These are phyloP conservation scores for Acanthosepion lycidas DNA, from an alignment of 2,888 invertebrate genomes.

Conservation along the genomic window DNA sequence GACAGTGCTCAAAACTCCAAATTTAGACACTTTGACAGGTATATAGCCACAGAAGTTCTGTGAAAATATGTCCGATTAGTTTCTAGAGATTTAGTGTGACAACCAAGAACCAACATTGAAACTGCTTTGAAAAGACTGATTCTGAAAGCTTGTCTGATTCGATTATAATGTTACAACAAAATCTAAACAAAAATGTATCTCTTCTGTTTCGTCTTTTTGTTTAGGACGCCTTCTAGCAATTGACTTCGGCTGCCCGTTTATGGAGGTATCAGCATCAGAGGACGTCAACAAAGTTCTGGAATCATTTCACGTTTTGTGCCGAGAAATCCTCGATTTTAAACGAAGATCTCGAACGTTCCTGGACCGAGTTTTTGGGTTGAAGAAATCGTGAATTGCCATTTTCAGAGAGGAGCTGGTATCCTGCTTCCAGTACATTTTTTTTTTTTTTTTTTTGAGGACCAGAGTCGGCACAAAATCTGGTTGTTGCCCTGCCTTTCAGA, in stretches of 20 bases:
- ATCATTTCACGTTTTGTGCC: conserved; percentile 67
- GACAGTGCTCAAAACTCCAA: too few relatives aligned
- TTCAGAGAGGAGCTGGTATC: not conserved
- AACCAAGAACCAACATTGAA: too few relatives aligned
- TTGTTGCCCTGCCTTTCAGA: not conserved
- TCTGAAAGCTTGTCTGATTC: too few relatives aligned
- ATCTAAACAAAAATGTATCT: not conserved
- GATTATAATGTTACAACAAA: too few relatives aligned
- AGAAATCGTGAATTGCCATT: conserved; percentile 43
- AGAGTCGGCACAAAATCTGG: conserved; percentile 7
- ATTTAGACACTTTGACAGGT: too few relatives aligned
- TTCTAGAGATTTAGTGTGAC: too few relatives aligned
- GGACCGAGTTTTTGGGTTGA: conserved; percentile 67
- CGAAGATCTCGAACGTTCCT: conserved; percentile 69
- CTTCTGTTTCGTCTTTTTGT: not conserved
- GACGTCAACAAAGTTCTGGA: conserved; percentile 67
- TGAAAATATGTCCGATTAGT: too few relatives aligned
- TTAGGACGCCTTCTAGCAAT: conserved; percentile 65
- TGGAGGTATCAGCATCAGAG: conserved; percentile 70
- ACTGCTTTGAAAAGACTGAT: too few relatives aligned
- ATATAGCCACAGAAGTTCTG: too few relatives aligned
- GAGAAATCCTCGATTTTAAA: conserved; percentile 69
- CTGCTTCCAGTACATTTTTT: not conserved
- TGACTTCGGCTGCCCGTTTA: conserved; percentile 67
- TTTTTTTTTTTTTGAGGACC: conserved; percentile 23